Conservation (phyloP, 1,140 invertebrate genomes). For the Chrysomallon squamiferum region DNA sequence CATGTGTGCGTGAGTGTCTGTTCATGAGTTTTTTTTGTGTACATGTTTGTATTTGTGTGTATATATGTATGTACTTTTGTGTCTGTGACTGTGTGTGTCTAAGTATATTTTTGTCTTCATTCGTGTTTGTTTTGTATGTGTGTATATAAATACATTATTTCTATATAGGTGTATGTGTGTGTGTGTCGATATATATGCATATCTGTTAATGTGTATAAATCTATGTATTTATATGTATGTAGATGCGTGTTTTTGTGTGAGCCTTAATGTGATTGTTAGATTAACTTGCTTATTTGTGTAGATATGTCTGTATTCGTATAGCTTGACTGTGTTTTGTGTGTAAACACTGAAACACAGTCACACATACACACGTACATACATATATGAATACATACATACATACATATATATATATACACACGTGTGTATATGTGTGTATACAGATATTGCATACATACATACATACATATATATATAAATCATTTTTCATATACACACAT, state of each 20-base stretch:
- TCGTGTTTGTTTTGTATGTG: background rate
- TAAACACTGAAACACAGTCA: background rate
- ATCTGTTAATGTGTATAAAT: background rate
- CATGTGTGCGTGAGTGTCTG: no score
- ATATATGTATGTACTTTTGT: background rate
- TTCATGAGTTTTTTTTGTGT: no score
- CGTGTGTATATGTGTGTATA: background rate
- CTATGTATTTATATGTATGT: no score
- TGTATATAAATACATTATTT: background rate
- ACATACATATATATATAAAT: no score
- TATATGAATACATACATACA: background rate
- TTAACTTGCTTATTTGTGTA: no score
- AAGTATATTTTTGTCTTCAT: background rate
- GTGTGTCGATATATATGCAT: background rate
- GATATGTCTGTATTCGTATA: background rate
- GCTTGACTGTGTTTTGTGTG: background rate
- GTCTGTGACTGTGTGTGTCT: background rate
- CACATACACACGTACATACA: background rate
- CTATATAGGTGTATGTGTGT: background rate
- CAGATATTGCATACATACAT: background rate
- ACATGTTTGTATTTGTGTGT: background rate
- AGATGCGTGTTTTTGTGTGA: no score
- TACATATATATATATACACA: background rate
- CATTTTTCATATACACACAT: no score
- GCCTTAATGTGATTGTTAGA: no score